Evolutionary conservation across 2,888 invertebrate genomes (phyloP), one percentile per base, ranked within the genome.

Genomic region (Julus scanicus): DNA sequence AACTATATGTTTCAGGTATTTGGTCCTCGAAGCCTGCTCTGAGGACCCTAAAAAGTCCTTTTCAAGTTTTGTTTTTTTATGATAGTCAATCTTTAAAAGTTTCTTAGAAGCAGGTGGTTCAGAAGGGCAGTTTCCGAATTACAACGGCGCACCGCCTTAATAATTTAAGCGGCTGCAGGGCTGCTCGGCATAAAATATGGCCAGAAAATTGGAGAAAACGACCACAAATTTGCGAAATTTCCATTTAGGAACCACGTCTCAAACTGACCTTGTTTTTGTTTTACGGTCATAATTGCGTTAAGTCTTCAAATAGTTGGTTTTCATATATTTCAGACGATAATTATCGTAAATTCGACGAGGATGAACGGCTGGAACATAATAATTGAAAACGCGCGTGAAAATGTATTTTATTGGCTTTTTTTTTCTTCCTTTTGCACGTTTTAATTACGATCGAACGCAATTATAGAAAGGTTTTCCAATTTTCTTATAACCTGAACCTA

Each of bases 141-240:
- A 63, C n/a, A 20, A 20, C 20, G 71, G 71, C 71, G 71, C 71
- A 9, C 29, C 71, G 6, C 71, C 20, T 63, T 63, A 63, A 63
- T 63, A 63, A 63, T n/a, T 63, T 17, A 20, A 1, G n/a, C 63
- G 63, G 4, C 20, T 20, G 63, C 44, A 44, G 44, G 44, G 6
- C 8, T 5, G 8, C 5, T 5, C 53, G 53, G 53, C 53, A 17
- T 53, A 53, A 53, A 17, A 20, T 29, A 71, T 71, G 5, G 71
- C 71, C 9, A 11, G 11, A 29, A 71, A 29, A 29, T 20, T 20
- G 71, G n/a, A 4, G 6, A 20, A 57, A 71, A 71, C 63, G n/a
- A 63, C 63, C 63, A 63, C 63, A 63, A 63, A 63, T 63, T 63
- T 20, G n/a, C 20, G 63, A 63, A 63, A 63, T 63, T 63, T 63